phyloP scores from a whole-genome alignment of 2,113 vertebrate genomes.

The cattle (Bos taurus) region DNA sequence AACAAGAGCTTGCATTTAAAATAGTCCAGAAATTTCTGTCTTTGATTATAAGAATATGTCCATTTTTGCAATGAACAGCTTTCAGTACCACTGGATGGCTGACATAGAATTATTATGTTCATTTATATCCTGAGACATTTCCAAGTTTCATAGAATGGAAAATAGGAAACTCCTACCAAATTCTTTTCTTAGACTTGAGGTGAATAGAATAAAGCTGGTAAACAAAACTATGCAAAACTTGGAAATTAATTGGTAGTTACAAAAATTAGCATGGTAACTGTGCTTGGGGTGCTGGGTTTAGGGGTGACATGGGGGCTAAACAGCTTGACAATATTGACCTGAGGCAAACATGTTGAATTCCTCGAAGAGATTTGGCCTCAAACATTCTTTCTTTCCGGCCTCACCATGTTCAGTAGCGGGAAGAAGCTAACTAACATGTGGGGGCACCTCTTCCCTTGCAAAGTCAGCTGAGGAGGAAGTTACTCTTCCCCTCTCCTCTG shows the following conservation, averaged over 20 bases:
- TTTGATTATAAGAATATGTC: constrained; percentile 19
- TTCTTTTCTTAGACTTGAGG: constrained; percentile 16
- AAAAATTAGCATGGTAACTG: not conserved
- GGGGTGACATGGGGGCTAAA: not conserved
- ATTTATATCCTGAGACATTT: constrained; percentile 42
- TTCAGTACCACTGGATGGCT: constrained; percentile 18
- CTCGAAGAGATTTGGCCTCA: not conserved
- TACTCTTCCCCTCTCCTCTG: not conserved
- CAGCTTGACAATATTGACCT: not conserved
- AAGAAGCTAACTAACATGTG: not conserved
- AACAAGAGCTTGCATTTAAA: not conserved
- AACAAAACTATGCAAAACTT: not conserved
- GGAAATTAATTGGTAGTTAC: not conserved
- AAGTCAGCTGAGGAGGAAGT: not conserved
- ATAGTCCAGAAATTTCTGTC: not conserved
- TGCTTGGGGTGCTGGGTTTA: not conserved
- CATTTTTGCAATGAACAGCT: constrained; percentile 13
- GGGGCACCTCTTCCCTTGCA: not conserved
- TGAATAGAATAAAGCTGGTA: not conserved
- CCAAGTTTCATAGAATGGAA: not conserved
- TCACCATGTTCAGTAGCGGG: not conserved
- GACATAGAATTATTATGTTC: constrained; percentile 33
- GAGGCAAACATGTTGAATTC: not conserved
- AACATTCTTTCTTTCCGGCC: not conserved
- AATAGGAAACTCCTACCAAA: not conserved